Evolutionary conservation across 2,113 vertebrate species (phyloP), one percentile per base, ranked within the genome.

Genomic region (Lamprotornis superbus): DNA sequence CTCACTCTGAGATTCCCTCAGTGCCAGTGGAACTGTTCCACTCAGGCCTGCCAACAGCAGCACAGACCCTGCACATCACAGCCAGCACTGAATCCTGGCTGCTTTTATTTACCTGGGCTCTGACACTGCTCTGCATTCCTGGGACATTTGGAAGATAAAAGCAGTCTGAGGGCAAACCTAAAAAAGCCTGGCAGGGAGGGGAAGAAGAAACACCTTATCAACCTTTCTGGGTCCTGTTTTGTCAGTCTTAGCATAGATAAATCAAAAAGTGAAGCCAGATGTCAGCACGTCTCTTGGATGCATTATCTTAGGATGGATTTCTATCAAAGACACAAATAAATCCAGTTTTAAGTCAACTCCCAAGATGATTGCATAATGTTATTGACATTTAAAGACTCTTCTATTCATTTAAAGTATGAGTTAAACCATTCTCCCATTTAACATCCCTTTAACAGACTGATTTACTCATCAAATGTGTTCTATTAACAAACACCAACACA

Each of bases 61-160:
- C 42, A 27, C 27, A 68, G 53, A 63, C 59, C 56, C 27, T 68
- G 44, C 59, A 44, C 47, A 7, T 35, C 46, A 7, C 21, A 76
- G 44, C 23, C 40, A 52, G 40, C 75, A 63, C 12, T 71, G 59
- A 87, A 21, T 18, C 31, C 35, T 39, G 76, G 23, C 49, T 82
- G 46, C 8, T 53, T 56, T 70, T 87, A 25, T 55, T 92, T 90
- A 42, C 37, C 65, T 47, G 49, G 63, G 19, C 63, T 82, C 81
- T 96, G 87, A 65, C 75, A 61, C 27, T 69, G 65, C 49, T 18
- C 27, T 75, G 64, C 39, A 61, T 90, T 94, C 82, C 91, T 76
- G 49, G 94, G 90, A 39, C 55, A 49, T 74, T 90, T 65, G 77
- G 94, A 94, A 95, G 63, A 90, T 83, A 83, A 94, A 91, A 91